phyloP scores from a whole-genome alignment of 2,888 invertebrate species.

The Drosophila eohydei region DNA sequence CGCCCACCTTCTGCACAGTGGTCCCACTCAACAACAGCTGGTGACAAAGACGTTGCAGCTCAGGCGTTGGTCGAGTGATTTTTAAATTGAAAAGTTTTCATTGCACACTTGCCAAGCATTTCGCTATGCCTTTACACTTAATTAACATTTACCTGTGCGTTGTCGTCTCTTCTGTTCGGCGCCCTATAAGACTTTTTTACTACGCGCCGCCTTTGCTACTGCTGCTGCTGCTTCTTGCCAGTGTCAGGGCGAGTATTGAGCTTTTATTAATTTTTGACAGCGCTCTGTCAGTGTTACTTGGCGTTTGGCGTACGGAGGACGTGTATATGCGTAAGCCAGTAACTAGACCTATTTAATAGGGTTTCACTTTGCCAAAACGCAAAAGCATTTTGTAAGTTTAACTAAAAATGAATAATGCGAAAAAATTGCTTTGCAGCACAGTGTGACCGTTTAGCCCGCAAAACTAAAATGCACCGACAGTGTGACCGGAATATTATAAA shows the following conservation, averaged over 20 bases:
- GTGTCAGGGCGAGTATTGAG: constrained; percentile 59
- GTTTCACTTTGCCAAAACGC: constrained; percentile 45
- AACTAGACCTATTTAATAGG: constrained; percentile 42
- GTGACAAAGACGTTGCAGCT: constrained; percentile 36
- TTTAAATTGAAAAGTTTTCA: constrained; percentile 11
- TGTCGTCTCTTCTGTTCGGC: constrained; percentile 26
- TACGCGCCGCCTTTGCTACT: constrained; percentile 54
- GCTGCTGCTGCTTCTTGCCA: constrained; percentile 56
- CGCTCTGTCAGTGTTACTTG: constrained; percentile 14
- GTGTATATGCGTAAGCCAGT: constrained; percentile 21
- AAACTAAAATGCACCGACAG: constrained; percentile 18
- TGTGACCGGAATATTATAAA: constrained; percentile 9
- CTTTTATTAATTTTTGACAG: constrained; percentile 46
- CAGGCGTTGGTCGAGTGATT: not conserved
- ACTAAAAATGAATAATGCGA: constrained; percentile 63
- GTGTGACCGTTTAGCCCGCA: constrained; percentile 55
- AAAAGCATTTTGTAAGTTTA: constrained; percentile 57
- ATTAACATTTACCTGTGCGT: constrained; percentile 52
- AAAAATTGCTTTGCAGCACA: constrained; percentile 64
- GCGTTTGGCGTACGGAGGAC: constrained; percentile 13
- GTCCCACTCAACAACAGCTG: constrained; percentile 15
- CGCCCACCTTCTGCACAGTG: constrained; percentile 4
- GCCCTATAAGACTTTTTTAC: constrained; percentile 47
- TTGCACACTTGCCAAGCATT: constrained; percentile 21
- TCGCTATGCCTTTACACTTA: constrained; percentile 25